Evolutionary conservation across 92 coral and sea anemone species (phyloP).

Genomic region (Porites cylindrica): DNA sequence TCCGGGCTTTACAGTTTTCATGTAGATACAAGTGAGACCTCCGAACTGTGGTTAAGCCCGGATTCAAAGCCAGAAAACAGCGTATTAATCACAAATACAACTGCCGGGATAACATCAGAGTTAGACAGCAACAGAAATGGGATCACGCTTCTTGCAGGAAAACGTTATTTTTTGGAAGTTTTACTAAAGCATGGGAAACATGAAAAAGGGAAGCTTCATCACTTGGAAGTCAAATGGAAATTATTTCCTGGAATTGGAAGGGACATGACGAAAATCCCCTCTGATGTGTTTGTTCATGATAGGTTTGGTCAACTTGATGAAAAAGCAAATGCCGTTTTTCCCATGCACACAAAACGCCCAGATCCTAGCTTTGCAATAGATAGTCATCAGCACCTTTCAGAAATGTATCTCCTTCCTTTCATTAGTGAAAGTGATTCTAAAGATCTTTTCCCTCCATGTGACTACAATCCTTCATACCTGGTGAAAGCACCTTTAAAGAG

Average conservation of each 20-base stretch:
- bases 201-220: conserved; percentile 12
- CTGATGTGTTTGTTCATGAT: conserved; percentile 18
- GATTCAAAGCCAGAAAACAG: conserved; percentile 68
- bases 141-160: neutral
- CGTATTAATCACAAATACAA: conserved; percentile 36
- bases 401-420: conserved; percentile 74
- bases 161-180: conserved; percentile 80
- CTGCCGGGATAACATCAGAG: neutral
- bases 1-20: conserved; percentile 64
- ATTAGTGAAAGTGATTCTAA: conserved; percentile 44
- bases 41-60: conserved; percentile 88
- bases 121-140: neutral
- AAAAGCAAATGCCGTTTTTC: conserved; percentile 23
- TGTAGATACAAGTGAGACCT: conserved; percentile 66
- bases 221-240: conserved; percentile 73
- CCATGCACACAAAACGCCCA: conserved; percentile 48
- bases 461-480: conserved; percentile 50
- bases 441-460: conserved; percentile 70
- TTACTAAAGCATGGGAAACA: conserved; percentile 72
- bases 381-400: conserved; percentile 45
- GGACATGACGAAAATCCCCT: conserved; percentile 47
- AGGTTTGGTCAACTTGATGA: neutral
- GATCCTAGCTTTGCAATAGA: conserved; percentile 24
- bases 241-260: conserved; percentile 3
- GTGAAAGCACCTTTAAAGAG: conserved; percentile 38